Evolutionary conservation across 2,797 vertebrate genomes (phyloP), one percentile per base, ranked within the genome.

Genomic region (Vultur gryphus): DNA sequence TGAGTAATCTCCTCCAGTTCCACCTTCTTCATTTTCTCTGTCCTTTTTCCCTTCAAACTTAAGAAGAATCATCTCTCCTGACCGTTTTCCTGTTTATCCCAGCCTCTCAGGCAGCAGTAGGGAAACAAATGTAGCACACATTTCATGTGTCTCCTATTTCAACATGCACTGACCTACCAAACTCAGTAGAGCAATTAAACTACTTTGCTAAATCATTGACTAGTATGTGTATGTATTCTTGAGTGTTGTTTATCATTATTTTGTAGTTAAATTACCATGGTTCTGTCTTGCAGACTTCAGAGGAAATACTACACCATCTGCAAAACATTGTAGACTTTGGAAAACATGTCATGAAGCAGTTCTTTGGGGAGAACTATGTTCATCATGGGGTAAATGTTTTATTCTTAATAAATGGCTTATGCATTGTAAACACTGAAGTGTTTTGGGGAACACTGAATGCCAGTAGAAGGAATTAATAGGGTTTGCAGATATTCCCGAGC

Each of bases 251-350:
- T 83, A 54, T 64, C 35, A 7, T 80, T 78, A 67, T 72, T 77
- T 72, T 9, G 3, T 71, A 28, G 46, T 44, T 69, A 55, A 93
- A 15, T 64, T 31, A 31, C 35, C 51, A 5, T 7, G 12, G 20
- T 93, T 94, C 48, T 81, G 48, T 98, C 76, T 95, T 97, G 33
- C 97, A 99, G 99, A 99, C 98, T 25, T 98, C 98, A 16, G 99
- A 99, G 94, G 99, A 99, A 97, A 99, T 99, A 76, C 99, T 99
- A 75, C 98, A 98, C 66, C 99, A 99, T 95, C 98, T 99, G 77
- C 99, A 99, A 96, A 99, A 99, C 98, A 99, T 99, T 1, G 99
- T 99, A 41, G 99, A 99, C 97, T 99, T 99, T 28, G 99, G 99
- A 97, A 99, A 99, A 97, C 99, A 99, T 25, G 98, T 99, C 79